A percentile compares a stretch with the other conserved stretches of the same genome.
Conservation (phyloP, 2,797 vertebrate genomes). For the Merluccius polli region DNA sequence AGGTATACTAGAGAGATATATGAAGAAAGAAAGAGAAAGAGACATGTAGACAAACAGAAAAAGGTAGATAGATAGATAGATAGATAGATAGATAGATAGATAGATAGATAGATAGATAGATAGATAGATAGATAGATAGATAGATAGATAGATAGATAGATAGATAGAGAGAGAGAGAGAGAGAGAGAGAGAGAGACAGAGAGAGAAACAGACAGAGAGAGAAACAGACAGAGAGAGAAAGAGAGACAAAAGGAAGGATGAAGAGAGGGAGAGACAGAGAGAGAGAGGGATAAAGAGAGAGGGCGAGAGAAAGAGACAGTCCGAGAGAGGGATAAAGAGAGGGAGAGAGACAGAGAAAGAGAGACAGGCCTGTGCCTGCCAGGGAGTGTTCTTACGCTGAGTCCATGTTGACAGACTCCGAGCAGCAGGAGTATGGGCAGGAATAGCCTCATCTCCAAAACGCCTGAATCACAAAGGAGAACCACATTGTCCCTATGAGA, state of each 20-base stretch:
- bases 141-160: neutral
- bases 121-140: neutral
- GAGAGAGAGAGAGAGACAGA: neutral
- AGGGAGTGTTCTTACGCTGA: conserved; percentile 53
- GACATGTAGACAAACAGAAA: neutral
- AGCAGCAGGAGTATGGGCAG: conserved; percentile 54
- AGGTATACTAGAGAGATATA: neutral
- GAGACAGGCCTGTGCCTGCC: neutral
- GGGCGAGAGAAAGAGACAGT: too few species aligned
- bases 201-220: neutral
- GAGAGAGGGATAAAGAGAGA: neutral
- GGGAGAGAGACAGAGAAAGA: neutral
- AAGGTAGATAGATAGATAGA: neutral
- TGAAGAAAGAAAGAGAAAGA: conserved; percentile 1
- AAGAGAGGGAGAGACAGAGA: neutral
- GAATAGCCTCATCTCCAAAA: conserved; percentile 61
- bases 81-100: neutral
- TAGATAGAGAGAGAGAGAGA: neutral
- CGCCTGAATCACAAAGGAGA: conserved; percentile 54
- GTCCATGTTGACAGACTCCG: conserved; percentile 51
- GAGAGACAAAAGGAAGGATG: neutral
- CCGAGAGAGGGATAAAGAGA: neutral
- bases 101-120: neutral
- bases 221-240: neutral
- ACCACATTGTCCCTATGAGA: neutral